Percentiles rank a stretch among this genome's conserved stretches.
Evolutionary conservation across 2,797 vertebrate genomes (phyloP).

Genomic region (Carduelis carduelis): DNA sequence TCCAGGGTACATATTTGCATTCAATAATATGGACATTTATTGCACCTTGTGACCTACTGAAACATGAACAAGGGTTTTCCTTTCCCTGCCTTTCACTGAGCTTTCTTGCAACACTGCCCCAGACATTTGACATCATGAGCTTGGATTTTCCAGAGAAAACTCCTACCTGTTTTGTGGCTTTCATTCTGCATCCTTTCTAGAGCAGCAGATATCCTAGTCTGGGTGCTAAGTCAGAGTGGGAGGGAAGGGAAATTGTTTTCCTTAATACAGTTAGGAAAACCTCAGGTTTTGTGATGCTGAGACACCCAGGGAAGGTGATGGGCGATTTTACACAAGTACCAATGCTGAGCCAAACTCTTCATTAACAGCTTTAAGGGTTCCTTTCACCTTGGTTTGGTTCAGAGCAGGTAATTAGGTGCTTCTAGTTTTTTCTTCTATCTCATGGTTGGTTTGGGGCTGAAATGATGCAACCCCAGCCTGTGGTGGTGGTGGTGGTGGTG

Average conservation of each 20-base stretch:
- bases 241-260: not conserved
- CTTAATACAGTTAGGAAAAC: not conserved
- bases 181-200: not conserved
- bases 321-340: not conserved
- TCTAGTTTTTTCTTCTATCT: not conserved
- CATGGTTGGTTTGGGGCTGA: not conserved
- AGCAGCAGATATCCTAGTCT: not conserved
- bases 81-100: not conserved
- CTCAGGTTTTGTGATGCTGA: not conserved
- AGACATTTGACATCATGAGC: not conserved
- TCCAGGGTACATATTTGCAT: conserved; percentile 33
- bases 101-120: not conserved
- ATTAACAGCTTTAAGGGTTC: not conserved
- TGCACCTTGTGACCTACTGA: not conserved
- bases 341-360: not conserved
- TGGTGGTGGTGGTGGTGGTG: not conserved
- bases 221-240: not conserved
- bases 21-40: not conserved
- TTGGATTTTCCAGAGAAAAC: not conserved
- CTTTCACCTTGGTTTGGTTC: not conserved
- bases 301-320: not conserved
- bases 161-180: not conserved
- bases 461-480: not conserved
- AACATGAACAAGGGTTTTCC: not conserved
- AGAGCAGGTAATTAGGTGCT: not conserved